Conservation (phyloP, 2,888 invertebrate genomes). For the Xestia c-nigrum region DNA sequence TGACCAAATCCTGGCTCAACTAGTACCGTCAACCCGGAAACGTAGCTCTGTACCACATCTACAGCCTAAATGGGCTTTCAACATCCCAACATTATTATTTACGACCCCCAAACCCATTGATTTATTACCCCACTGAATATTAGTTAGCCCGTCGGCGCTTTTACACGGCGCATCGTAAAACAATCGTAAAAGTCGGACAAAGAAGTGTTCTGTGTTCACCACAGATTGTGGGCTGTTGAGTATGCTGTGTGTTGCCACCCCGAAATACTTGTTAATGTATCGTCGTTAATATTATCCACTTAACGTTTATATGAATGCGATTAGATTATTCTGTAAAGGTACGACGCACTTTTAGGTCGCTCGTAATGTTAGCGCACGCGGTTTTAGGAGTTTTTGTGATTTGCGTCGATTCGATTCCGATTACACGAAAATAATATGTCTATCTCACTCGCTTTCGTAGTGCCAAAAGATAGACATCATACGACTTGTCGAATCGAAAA, state of each 20-base stretch:
- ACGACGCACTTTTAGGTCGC: background rate
- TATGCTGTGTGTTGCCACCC: conserved; percentile 30
- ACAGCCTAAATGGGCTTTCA: conserved; percentile 47
- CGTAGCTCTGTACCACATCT: conserved; percentile 10
- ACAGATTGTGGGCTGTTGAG: conserved; percentile 10
- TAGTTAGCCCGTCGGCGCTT: conserved; percentile 40
- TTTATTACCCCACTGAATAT: conserved; percentile 45
- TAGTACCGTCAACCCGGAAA: conserved; percentile 12
- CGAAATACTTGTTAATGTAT: conserved; percentile 21
- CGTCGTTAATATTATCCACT: background rate
- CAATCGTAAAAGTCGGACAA: conserved; percentile 54
- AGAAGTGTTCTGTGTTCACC: conserved; percentile 31
- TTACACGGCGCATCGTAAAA: conserved; percentile 51
- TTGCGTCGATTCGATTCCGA: no score
- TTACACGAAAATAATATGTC: no score
- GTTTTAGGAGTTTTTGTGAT: background rate
- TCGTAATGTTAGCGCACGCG: background rate
- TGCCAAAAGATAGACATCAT: no score
- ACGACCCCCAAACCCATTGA: conserved; percentile 54
- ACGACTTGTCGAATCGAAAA: no score
- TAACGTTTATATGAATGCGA: no score
- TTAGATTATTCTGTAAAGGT: no score
- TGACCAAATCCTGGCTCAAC: background rate
- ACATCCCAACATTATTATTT: conserved; percentile 52
- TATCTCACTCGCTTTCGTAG: no score